Evolutionary conservation across 2,113 vertebrate species (phyloP), one percentile per base, ranked within the genome.

Genomic region (Tautogolabrus adspersus): DNA sequence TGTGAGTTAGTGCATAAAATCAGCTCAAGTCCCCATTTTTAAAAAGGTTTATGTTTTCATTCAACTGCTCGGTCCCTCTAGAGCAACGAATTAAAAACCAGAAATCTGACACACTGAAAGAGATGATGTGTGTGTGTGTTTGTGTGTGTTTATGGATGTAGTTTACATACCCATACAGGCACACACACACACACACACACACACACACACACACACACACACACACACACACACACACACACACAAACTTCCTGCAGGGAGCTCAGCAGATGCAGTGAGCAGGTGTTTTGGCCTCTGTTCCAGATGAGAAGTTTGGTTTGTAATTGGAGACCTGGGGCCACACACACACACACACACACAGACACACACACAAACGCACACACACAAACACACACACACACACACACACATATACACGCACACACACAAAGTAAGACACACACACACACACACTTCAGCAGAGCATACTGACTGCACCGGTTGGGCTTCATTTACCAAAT

Each of bases 271-370:
- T 89, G 87, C 77, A 82, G 80, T 46, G 72, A 87, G 80, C 88
- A 89, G 87, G 82, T 91, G 87, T 86, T 61, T 82, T 42, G 69
- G 75, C 69, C 82, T 72, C 38, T 52, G 59, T 73, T 73, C 72
- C 84, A 89, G 54, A 87, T 80, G 75, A 89, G 86, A 74, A 62
- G 77, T 57, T 83, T 44, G 72, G 72, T 66, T 66, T 81, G 68
- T 88, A 91, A 89, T 84, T 88, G 86, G 84, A 85, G 75, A 83
- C 88, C 69, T 69, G 74, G 49, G 74, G 84, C 69, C 67, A 56
- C 3, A 72, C 65, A 46, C 60, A 65, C 73, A 73, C 22, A 77
- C 62, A 66, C 55, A 54, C 65, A 68, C 77, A 61, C 26, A 16
- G 63, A 57, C 63, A 49, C 56, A 60, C 65, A 59, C 65, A 59